Conservation (phyloP, 2,113 vertebrate genomes). For the Climacteris rufus region DNA sequence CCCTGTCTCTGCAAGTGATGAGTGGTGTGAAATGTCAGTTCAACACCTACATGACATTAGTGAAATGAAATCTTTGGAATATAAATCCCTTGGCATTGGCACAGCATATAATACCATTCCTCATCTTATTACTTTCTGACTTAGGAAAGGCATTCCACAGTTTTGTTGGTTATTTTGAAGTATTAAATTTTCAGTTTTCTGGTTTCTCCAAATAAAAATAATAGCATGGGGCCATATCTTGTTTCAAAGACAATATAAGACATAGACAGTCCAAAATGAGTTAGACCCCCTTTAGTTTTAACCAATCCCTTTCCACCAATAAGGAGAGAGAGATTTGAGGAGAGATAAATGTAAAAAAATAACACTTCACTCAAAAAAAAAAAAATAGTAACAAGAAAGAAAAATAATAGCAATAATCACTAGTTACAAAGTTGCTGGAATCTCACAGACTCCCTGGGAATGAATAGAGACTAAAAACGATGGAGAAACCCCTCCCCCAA, state of each 20-base stretch:
- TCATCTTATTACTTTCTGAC: background rate
- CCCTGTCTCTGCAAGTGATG: background rate
- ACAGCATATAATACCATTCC: background rate
- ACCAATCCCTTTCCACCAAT: background rate
- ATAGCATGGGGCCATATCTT: background rate
- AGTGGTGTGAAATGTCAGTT: background rate
- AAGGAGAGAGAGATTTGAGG: accelerated
- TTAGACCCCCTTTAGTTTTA: background rate
- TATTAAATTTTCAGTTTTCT: background rate
- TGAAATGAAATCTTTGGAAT: background rate
- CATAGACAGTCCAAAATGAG: background rate
- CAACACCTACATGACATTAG: background rate
- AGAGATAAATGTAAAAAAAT: background rate
- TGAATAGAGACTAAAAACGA: background rate
- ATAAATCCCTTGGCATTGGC: background rate
- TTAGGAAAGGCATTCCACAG: background rate
- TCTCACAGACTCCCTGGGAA: background rate
- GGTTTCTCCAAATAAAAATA: background rate
- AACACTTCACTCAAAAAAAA: background rate
- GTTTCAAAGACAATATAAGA: background rate
- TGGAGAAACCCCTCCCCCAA: background rate
- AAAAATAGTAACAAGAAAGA: background rate
- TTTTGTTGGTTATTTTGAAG: background rate
- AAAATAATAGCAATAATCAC: background rate
- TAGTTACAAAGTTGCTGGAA: background rate